These are phyloP conservation scores for Hyles euphorbiae DNA, from an alignment of 1,140 invertebrate genomes.

Conservation along the genomic window DNA sequence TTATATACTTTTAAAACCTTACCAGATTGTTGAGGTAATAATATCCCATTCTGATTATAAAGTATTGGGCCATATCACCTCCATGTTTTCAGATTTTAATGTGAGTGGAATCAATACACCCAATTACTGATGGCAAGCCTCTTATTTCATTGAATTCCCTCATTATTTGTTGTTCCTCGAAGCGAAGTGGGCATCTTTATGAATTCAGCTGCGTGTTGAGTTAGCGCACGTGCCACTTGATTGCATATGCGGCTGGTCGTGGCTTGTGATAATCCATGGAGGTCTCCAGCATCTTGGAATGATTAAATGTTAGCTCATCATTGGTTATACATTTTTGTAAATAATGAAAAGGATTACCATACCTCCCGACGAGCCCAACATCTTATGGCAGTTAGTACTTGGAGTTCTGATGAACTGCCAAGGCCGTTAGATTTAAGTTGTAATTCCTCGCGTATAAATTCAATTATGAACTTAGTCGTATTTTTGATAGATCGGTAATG, in stretches of 20 bases:
- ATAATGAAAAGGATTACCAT: neutral
- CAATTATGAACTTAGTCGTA: too few species aligned
- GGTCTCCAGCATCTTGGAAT: conserved; percentile 15
- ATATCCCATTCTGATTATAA: conserved; percentile 13
- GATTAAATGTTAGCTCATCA: neutral
- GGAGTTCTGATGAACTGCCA: too few species aligned
- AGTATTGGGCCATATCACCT: conserved; percentile 11
- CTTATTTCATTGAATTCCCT: conserved; percentile 7
- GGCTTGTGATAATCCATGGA: conserved; percentile 15
- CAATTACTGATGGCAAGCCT: conserved; percentile 9
- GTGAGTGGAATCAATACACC: conserved; percentile 13
- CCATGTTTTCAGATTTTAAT: conserved; percentile 18
- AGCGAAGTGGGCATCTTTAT: conserved; percentile 17
- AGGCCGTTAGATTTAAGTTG: too few species aligned
- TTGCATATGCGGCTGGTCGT: conserved; percentile 11
- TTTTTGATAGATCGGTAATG: too few species aligned
- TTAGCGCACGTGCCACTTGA: conserved; percentile 10
- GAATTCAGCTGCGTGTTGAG: neutral
- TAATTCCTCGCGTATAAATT: too few species aligned
- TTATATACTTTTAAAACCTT: conserved; percentile 1
- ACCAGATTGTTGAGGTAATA: conserved; percentile 14
- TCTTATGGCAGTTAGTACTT: conserved; percentile 12
- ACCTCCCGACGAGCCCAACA: conserved; percentile 17
- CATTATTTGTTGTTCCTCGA: conserved; percentile 6
- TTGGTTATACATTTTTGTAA: neutral